Conservation (phyloP, 2,113 vertebrate genomes). For the Tragulus kanchil region DNA sequence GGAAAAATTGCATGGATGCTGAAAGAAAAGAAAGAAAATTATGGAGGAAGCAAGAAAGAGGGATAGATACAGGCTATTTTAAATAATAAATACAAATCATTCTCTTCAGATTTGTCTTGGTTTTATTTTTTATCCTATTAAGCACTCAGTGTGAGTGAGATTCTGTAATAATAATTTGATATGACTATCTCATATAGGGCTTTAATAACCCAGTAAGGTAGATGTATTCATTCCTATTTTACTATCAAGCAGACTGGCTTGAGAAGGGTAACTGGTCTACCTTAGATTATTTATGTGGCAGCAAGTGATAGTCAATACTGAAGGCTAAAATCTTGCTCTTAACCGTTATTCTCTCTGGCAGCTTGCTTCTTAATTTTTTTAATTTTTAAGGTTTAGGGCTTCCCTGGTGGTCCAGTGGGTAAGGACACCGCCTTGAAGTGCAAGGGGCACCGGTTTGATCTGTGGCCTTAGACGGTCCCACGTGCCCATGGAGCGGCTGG, state of each 20-base stretch:
- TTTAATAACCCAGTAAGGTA: not conserved
- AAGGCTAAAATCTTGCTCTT: not conserved
- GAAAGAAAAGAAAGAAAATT: not conserved
- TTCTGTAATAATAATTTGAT: not conserved
- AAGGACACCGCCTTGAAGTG: no score
- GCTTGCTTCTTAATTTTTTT: not conserved
- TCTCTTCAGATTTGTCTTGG: not conserved
- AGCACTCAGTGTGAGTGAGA: not conserved
- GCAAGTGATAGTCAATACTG: not conserved
- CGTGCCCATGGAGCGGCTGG: no score
- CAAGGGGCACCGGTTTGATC: no score
- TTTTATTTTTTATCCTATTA: not conserved
- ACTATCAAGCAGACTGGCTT: not conserved
- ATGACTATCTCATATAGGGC: not conserved
- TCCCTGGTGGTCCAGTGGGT: no score
- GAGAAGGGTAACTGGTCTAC: not conserved
- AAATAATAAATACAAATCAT: not conserved
- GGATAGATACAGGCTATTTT: not conserved
- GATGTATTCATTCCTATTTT: not conserved
- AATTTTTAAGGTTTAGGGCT: not conserved
- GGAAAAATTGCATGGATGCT: not conserved
- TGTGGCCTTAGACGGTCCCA: no score
- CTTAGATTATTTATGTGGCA: not conserved
- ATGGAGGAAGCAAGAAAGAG: not conserved
- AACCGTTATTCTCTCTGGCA: not conserved